Evolutionary conservation across 2,797 vertebrate genomes (phyloP), one percentile per base, ranked within the genome.

Genomic region (Siniperca obscura): DNA sequence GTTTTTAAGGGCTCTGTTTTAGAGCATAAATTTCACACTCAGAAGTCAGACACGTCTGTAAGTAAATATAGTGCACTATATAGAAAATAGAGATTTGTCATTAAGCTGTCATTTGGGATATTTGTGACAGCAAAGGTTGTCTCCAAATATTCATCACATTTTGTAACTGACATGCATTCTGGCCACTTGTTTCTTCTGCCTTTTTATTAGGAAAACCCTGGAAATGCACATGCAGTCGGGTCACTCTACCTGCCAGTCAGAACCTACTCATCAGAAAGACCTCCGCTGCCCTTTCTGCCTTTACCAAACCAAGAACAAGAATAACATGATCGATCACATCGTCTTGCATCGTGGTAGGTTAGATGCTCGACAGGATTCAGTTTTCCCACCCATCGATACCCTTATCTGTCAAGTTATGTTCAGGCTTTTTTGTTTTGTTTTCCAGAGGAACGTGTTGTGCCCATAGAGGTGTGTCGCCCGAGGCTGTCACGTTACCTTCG

Each of bases 241-340:
- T 66, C 97, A 98, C 87, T 95, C 95, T 0, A 91, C 93, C 27
- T 89, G 89, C 84, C 96, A 95, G 0, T 95, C 96, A 74, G 93
- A 96, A 88, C 95, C 96, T 36, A 95, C 96, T 86, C 72, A 87
- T 17, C 67, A 82, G 65, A 97, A 96, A 95, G 96, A 97, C 82
- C 95, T 98, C 34, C 95, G 95, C 88, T 99, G 98, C 87, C 98
- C 98, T 66, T 96, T 99, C 86, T 99, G 98, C 92, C 96, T 98
- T 64, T 99, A 98, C 92, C 97, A 97, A 93, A 97, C 97, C 93
- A 97, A 97, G 95, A 97, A 96, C 92, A 98, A 97, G 87, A 96
- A 97, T 90, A 97, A 96, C 95, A 98, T 99, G 97, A 98, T 99
- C 1, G 97, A 98, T 86, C 98, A 99, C 91, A 97, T 99, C 46